Percentiles rank a stretch among this genome's conserved stretches.
Conservation (phyloP, 1,140 invertebrate species). For the Drosophila subpulchrella region DNA sequence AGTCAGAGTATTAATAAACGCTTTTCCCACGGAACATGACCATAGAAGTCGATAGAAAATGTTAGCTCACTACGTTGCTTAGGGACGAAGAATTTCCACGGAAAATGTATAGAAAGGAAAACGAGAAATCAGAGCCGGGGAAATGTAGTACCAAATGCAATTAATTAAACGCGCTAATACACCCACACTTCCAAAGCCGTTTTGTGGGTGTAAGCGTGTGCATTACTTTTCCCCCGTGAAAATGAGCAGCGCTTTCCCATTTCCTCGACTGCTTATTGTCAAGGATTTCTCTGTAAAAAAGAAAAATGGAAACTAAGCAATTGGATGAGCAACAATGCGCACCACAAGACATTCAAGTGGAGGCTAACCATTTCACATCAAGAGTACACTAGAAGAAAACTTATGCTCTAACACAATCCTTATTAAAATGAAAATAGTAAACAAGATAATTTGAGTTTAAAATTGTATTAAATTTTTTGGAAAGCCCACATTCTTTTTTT, state of each 20-base stretch:
- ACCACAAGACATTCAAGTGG: slow-evolving; percentile 77
- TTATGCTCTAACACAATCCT: neutral
- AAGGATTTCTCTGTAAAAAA: slow-evolving; percentile 39
- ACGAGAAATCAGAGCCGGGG: slow-evolving; percentile 21
- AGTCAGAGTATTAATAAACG: neutral
- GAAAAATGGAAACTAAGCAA: slow-evolving; percentile 55
- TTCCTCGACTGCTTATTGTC: slow-evolving; percentile 26
- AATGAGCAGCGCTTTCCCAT: slow-evolving; percentile 55
- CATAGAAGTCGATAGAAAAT: slow-evolving; percentile 35
- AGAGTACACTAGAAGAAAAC: slow-evolving; percentile 2
- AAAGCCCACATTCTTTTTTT: no score
- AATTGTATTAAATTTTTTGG: no score
- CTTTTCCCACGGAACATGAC: slow-evolving; percentile 55
- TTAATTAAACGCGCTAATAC: slow-evolving; percentile 72
- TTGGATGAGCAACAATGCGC: slow-evolving; percentile 77
- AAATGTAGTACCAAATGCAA: slow-evolving; percentile 70
- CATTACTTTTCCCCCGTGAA: slow-evolving; percentile 47
- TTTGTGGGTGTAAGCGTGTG: slow-evolving; percentile 19
- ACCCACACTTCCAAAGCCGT: slow-evolving; percentile 5
- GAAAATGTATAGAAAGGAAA: slow-evolving; percentile 29
- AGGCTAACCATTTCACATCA: slow-evolving; percentile 11
- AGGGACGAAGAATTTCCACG: slow-evolving; percentile 17
- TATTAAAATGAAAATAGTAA: no score
- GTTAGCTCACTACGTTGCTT: slow-evolving; percentile 14
- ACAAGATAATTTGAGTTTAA: no score